Evolutionary conservation across 2,113 vertebrate genomes (phyloP).

Genomic region (Hypomesus transpacificus): DNA sequence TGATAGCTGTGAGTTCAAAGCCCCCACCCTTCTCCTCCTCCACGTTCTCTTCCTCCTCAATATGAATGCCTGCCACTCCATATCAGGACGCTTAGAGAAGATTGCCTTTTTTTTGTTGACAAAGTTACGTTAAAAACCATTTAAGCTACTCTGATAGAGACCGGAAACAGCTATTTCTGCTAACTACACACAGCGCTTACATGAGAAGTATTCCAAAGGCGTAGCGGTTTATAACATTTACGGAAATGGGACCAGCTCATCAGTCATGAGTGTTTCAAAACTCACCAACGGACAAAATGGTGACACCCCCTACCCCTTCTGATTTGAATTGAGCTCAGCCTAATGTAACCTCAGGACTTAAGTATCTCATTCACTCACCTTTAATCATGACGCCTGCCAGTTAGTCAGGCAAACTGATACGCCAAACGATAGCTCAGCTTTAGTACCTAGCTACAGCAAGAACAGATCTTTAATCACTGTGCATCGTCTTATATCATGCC

Average conservation of each 20-base stretch:
- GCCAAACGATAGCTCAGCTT: constrained; percentile 32
- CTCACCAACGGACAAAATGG: constrained; percentile 22
- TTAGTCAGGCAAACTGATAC: constrained; percentile 27
- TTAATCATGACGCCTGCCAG: constrained; percentile 8
- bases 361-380: constrained; percentile 19
- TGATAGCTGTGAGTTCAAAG: constrained; percentile 86
- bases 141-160: too few species aligned
- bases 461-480: constrained; percentile 23
- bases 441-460: constrained; percentile 25
- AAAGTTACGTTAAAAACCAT: too few species aligned
- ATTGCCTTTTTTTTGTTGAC: too few species aligned
- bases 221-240: too few species aligned
- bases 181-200: too few species aligned
- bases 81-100: too few species aligned
- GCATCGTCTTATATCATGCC: constrained; percentile 36
- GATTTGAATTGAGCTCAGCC: neutral
- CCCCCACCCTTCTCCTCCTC: neutral
- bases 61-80: too few species aligned
- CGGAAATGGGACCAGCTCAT: too few species aligned
- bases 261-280: neutral
- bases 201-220: too few species aligned
- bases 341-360: constrained; percentile 23
- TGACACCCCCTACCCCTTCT: neutral
- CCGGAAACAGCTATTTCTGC: too few species aligned
- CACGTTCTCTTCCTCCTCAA: neutral